Evolutionary conservation across 2,797 vertebrate species (phyloP).

Genomic region (Eurystomus glaucurus): DNA sequence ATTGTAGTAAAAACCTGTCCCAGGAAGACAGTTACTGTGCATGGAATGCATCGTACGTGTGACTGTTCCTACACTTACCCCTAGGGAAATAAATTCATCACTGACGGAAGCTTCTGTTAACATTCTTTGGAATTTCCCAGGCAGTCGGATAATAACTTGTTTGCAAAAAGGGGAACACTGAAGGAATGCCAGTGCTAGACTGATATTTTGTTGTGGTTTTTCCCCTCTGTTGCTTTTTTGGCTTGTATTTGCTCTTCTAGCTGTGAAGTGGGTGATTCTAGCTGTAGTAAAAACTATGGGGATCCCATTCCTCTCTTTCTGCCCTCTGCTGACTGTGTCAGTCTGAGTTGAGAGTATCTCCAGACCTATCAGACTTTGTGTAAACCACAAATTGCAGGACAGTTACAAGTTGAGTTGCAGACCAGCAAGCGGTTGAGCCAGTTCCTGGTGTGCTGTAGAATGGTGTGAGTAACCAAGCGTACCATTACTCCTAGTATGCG

Average conservation of each 20-base stretch:
- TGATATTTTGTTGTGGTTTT: background rate
- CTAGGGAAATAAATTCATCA: accelerated
- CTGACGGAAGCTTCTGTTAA: background rate
- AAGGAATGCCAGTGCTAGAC: background rate
- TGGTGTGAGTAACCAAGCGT: background rate
- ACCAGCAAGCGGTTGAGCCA: background rate
- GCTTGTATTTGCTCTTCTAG: background rate
- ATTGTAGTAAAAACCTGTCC: background rate
- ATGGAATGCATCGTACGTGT: accelerated
- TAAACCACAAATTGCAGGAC: background rate
- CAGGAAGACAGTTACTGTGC: background rate
- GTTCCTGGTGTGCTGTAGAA: background rate
- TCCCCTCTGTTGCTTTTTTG: background rate
- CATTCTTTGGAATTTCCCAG: background rate
- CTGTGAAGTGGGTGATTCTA: background rate
- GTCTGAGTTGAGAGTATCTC: background rate
- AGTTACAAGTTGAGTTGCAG: background rate
- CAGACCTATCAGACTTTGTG: background rate
- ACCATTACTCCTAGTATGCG: background rate
- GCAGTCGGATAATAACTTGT: background rate
- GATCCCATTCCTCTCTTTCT: background rate
- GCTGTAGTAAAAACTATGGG: background rate
- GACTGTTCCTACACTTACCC: background rate
- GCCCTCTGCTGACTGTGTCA: background rate
- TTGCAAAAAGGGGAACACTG: background rate